A percentile compares a stretch with the other conserved stretches of the same genome.
These are phyloP conservation scores for Axis porcinus DNA, from an alignment of 2,113 vertebrate genomes.

Conservation along the genomic window DNA sequence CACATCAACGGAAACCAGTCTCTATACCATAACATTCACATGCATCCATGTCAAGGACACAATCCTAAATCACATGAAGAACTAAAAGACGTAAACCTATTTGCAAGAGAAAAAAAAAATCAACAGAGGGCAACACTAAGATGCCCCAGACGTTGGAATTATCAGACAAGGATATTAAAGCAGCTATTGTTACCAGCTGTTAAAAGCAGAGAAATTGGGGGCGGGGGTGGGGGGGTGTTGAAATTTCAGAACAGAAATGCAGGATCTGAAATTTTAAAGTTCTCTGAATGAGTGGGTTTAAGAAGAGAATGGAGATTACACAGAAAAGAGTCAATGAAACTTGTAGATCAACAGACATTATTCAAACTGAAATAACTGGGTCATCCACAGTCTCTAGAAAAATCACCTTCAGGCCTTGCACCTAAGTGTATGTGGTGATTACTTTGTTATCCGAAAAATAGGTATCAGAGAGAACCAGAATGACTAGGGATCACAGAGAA, in stretches of 20 bases:
- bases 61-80: neutral
- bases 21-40: neutral
- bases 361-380: neutral
- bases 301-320: neutral
- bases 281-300: neutral
- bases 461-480: neutral
- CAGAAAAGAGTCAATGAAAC: neutral
- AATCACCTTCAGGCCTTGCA: neutral
- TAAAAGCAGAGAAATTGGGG: neutral
- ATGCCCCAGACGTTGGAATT: neutral
- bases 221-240: neutral
- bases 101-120: neutral
- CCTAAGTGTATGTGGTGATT: neutral
- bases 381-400: neutral
- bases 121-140: neutral
- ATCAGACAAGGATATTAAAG: neutral
- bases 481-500: neutral
- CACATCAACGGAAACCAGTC: neutral
- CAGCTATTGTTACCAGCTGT: neutral
- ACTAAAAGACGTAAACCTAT: neutral
- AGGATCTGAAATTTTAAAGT: neutral
- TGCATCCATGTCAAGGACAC: neutral
- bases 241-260: neutral
- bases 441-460: neutral
- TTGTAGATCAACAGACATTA: neutral